These are phyloP conservation scores for Pseudorhiza aurosa DNA, from an alignment of 30 jellyfish, hydroid and myxozoan genomes.

Conservation along the genomic window DNA sequence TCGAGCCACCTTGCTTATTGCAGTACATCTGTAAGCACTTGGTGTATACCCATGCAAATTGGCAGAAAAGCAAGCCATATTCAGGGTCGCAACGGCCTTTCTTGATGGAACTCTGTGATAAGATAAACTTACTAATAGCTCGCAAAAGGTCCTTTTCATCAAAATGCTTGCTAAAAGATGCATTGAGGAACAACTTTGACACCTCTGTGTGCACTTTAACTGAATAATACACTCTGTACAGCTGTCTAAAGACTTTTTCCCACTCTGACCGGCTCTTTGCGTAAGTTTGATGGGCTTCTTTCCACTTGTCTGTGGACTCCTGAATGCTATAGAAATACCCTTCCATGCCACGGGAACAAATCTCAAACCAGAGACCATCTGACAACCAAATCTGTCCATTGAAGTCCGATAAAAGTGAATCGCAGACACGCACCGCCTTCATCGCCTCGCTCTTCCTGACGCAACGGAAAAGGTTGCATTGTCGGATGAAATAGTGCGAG, in stretches of 20 bases:
- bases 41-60: conserved; percentile 6
- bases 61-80: not conserved
- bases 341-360: conserved; percentile 2
- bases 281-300: not conserved
- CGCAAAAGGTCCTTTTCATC: not conserved
- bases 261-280: not conserved
- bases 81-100: not conserved
- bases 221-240: conserved; percentile 10
- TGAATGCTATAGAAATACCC: conserved; percentile 8
- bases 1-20: too few species aligned
- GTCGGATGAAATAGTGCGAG: conserved; percentile 29
- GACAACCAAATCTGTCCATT: conserved; percentile 28
- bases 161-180: conserved; percentile 19
- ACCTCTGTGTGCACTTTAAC: conserved; percentile 38
- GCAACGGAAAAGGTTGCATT: conserved; percentile 8
- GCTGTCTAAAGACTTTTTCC: not conserved
- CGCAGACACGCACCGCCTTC: conserved; percentile 18
- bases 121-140: not conserved
- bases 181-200: not conserved
- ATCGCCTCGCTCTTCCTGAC: not conserved
- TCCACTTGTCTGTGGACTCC: not conserved
- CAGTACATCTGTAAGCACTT: conserved; percentile 17
- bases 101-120: not conserved
- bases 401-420: not conserved
- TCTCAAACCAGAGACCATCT: conserved; percentile 62